Percentiles rank a stretch among this genome's conserved stretches.
Conservation (phyloP, 1,140 invertebrate species). For the Zaprionus taronus region DNA sequence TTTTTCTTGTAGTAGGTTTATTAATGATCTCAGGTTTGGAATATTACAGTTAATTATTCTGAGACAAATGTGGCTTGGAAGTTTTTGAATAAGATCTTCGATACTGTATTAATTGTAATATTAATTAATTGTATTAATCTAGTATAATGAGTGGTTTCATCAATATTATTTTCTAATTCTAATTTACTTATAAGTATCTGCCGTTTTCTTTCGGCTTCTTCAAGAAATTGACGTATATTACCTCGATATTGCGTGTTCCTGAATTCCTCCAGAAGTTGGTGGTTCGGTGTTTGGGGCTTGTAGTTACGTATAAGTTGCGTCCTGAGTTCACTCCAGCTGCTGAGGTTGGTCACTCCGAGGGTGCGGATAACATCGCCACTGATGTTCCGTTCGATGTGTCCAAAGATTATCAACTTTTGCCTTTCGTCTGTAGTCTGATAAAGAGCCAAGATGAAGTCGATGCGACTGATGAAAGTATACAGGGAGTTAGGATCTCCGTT, state of each 20-base stretch:
- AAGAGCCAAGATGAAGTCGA: slow-evolving; percentile 28
- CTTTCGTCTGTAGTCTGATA: slow-evolving; percentile 15
- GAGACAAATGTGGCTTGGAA: not conserved
- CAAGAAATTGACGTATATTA: slow-evolving; percentile 24
- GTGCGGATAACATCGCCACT: slow-evolving; percentile 22
- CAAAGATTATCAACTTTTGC: slow-evolving; percentile 30
- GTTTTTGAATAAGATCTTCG: not conserved
- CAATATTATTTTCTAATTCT: not conserved
- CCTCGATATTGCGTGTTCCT: slow-evolving; percentile 15
- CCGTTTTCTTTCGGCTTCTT: slow-evolving; percentile 24
- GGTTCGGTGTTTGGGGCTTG: slow-evolving; percentile 23
- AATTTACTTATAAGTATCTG: slow-evolving; percentile 21
- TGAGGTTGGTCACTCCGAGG: slow-evolving; percentile 27
- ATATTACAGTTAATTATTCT: not conserved
- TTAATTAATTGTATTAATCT: slow-evolving; percentile 1
- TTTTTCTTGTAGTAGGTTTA: slow-evolving; percentile 4
- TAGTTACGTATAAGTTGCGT: slow-evolving; percentile 18
- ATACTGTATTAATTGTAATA: too few species aligned
- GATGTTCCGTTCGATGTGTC: slow-evolving; percentile 30
- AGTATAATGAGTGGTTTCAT: not conserved
- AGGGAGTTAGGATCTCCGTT: slow-evolving; percentile 14
- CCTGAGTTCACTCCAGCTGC: slow-evolving; percentile 16
- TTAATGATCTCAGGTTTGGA: slow-evolving; percentile 1
- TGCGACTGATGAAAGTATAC: slow-evolving; percentile 11
- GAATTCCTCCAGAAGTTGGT: slow-evolving; percentile 15